Evolutionary conservation across 2,888 invertebrate genomes (phyloP), one percentile per base, ranked within the genome.

Genomic region (Mactromeris polynyma): DNA sequence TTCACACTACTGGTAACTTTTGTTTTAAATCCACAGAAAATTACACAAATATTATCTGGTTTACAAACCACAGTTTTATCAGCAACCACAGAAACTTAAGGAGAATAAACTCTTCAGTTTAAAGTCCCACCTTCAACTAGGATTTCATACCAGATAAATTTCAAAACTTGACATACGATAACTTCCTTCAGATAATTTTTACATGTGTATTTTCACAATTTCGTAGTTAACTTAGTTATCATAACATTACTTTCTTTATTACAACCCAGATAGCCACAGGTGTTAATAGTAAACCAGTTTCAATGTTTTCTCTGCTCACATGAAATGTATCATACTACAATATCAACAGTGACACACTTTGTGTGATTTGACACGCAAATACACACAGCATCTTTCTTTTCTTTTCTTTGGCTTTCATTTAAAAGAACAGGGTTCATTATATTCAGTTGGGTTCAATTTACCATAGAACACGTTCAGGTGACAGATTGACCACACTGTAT

Each of bases 311-410:
- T 38, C 42, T 64, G 40, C 26, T 26, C 81, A 81, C 81, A 81
- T 77, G 84, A 84, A 78, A 38, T 80, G 80, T 85, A 85, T 85
- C 33, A 85, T 33, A 80, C n/a, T 42, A 85, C 85, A 81, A 69
- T 80, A 85, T 81, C 80, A 46, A 69, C 80, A 69, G 17, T 58
- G 40, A 81, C 69, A 83, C 42, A 69, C 40, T 58, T 54, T 33
- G 33, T 19, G 33, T 58, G 36, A 51, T 77, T 38, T 36, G 77
- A 77, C 58, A 58, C 58, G 11, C 40, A 26, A 40, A 36, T 79
- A n/a, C 54, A 42, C 42, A 46, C 83, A 77, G 73, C 73, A 83
- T 83, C 83, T 83, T 77, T 51, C 73, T 51, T 69, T 36, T 33
- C 73, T 77, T 83, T 40, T 69, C 69, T 69, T 83, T 83, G 64